Conservation (phyloP, 2,888 invertebrate genomes). For the Melanargia galathea region DNA sequence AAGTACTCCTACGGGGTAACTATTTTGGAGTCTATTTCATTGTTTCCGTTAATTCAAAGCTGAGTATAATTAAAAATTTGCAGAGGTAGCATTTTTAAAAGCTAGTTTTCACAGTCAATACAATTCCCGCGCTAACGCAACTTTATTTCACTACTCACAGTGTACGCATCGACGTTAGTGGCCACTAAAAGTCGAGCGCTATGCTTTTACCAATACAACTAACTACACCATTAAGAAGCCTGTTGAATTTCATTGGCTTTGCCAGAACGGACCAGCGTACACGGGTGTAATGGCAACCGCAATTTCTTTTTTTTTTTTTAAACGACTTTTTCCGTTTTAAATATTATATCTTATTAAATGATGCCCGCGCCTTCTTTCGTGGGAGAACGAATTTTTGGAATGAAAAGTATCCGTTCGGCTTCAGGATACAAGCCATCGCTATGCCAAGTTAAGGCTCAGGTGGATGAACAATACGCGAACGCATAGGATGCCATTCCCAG, state of each 20-base stretch:
- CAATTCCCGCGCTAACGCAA: neutral
- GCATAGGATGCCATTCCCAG: too few species aligned
- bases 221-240: conserved; percentile 46
- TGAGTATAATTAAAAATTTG: neutral
- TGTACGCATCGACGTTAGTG: conserved; percentile 18
- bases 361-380: too few species aligned
- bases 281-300: neutral
- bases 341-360: too few species aligned
- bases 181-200: conserved; percentile 41
- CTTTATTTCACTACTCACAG: conserved; percentile 10
- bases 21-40: neutral
- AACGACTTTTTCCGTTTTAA: too few species aligned
- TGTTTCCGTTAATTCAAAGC: neutral
- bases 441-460: too few species aligned
- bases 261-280: conserved; percentile 6
- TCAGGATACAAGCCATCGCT: too few species aligned
- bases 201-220: conserved; percentile 46
- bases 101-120: conserved; percentile 18
- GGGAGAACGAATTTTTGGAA: too few species aligned
- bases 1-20: too few species aligned
- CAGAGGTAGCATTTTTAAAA: neutral
- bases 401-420: too few species aligned
- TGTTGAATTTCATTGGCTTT: conserved; percentile 43
- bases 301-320: too few species aligned
- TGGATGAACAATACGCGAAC: too few species aligned